phyloP scores from a whole-genome alignment of 2,888 invertebrate species.

The Megaustenia siamemsis region DNA sequence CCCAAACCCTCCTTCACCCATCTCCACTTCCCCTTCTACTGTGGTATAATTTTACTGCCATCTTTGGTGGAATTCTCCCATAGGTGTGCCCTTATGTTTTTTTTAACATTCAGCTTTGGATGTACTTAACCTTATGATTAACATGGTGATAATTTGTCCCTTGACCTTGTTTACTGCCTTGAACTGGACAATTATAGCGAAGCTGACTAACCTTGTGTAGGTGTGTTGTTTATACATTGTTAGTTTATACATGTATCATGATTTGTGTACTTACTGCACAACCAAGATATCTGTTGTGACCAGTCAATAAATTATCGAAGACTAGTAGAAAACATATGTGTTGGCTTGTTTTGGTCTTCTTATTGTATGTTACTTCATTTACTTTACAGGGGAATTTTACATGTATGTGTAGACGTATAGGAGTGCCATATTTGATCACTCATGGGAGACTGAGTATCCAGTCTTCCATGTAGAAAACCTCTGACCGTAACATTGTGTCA shows the following conservation, averaged over 20 bases:
- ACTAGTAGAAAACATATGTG: neutral
- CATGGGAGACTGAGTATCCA: no score
- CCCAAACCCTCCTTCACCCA: no score
- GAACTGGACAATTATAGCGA: neutral
- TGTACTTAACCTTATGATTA: neutral
- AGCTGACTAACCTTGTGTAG: neutral
- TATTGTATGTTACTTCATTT: neutral
- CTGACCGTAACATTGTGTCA: no score
- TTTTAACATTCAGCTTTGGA: neutral
- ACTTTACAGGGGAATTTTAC: no score
- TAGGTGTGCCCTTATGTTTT: neutral
- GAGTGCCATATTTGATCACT: no score
- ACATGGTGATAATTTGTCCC: neutral
- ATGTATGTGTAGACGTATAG: no score
- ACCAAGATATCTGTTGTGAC: slow-evolving; percentile 2
- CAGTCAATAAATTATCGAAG: neutral
- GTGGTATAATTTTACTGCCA: no score
- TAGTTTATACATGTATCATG: slow-evolving; percentile 1
- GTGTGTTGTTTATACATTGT: neutral
- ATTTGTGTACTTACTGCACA: slow-evolving; percentile 1
- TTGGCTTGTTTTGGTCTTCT: neutral
- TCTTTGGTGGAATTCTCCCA: no score
- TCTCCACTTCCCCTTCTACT: no score
- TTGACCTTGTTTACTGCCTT: neutral
- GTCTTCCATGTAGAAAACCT: no score